phyloP scores from a whole-genome alignment of 2,888 invertebrate species.

The Philereme vetulata region DNA sequence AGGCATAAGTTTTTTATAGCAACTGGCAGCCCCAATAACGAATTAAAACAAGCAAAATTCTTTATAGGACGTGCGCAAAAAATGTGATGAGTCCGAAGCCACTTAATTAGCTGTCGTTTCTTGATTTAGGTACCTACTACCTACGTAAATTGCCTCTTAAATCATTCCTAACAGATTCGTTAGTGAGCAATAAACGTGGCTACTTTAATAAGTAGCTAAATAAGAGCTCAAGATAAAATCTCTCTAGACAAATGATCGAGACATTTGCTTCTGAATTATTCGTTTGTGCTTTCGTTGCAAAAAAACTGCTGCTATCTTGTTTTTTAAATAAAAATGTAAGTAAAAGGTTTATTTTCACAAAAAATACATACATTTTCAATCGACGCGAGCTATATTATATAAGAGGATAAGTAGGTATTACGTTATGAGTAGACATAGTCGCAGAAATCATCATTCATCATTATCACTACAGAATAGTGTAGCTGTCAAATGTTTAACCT shows the following conservation, averaged over 20 bases:
- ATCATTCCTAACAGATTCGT: constrained; percentile 19
- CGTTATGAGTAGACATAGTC: too few species aligned
- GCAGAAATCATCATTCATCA: too few species aligned
- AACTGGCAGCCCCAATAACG: constrained; percentile 6
- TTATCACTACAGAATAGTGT: too few species aligned
- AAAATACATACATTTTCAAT: too few species aligned
- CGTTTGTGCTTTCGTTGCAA: too few species aligned
- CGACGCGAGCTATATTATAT: too few species aligned
- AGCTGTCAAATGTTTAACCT: too few species aligned
- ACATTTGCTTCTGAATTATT: too few species aligned
- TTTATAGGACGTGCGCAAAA: constrained; percentile 15
- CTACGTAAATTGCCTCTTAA: constrained; percentile 15
- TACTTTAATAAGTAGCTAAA: neutral
- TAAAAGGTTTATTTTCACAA: too few species aligned
- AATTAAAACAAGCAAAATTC: constrained; percentile 14
- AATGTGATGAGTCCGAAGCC: constrained; percentile 1
- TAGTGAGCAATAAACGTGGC: constrained; percentile 16
- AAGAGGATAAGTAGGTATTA: too few species aligned
- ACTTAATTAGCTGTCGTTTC: constrained; percentile 26
- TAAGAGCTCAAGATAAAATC: constrained; percentile 17
- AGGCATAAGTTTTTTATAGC: neutral
- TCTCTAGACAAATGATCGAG: constrained; percentile 9
- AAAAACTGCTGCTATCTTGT: too few species aligned
- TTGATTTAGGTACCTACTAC: constrained; percentile 14
- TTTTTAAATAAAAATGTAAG: too few species aligned